Base-by-base conservation (phyloP, 2,797 vertebrate genomes). In the Alcedo quadribrachys region DNA sequence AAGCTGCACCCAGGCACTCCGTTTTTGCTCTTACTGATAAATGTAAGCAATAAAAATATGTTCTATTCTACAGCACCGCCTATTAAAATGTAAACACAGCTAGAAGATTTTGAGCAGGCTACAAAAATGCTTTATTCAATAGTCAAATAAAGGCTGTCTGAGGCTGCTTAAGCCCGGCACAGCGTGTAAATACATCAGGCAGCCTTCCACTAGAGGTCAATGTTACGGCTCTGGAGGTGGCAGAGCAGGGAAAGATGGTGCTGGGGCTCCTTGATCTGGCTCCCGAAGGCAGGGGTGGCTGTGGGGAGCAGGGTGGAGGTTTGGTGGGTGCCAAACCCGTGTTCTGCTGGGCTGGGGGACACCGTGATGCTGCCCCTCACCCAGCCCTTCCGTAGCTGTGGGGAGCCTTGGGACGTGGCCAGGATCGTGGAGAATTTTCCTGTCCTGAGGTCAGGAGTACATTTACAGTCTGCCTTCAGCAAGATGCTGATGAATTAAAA, bases 61-160 rank as follows among this genome's bases (percentile, higher is more conserved):
- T 85, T 95, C 95, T 93, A 63, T 95, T 94, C 92, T 93, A 79
- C 90, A 84, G 92, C 90, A 90, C 91, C 53, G 85, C 90, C 96
- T 94, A 96, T 97, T 97, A 97, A 97, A 97, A 97, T 96, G 97
- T 96, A 97, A 97, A 97, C 96, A 91, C 80, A 81, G 87, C 70
- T 81, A 92, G 74, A 89, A 89, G 96, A 95, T 95, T 92, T 85
- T 94, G 95, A 96, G 95, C 81, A 91, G 93, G 88, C 85, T 86
- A 96, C 97, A 97, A 94, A 97, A 97, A 97, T 94, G 96, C 95
- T 97, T 97, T 96, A 96, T 96, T 94, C 94, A 73, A 65, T 63
- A 87, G 89, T 50, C 86, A 75, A 85, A 73, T 50, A 74, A 74
- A 80, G 87, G 51, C 48, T 92, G 74, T 75, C 85, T 70, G 87